Conservation (phyloP, 2,888 invertebrate species). For the Capitulum mitella region DNA sequence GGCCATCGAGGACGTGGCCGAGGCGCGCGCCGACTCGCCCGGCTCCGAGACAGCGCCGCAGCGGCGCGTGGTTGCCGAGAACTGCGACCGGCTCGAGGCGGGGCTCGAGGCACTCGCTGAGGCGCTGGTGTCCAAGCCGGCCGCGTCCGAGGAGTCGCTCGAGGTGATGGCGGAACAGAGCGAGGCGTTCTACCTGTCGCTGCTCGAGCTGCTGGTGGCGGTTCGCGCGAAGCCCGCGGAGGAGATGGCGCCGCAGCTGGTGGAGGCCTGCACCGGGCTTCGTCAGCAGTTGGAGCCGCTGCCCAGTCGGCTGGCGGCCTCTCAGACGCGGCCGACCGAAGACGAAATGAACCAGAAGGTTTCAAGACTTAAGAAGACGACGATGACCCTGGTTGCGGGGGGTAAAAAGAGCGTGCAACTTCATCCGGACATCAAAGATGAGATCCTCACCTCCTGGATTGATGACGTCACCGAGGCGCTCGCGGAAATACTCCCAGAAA, state of each 20-base stretch:
- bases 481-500: background rate
- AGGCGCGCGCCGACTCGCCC: background rate
- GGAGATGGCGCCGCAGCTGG: background rate
- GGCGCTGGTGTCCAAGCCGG: background rate
- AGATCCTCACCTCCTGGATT: background rate
- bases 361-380: background rate
- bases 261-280: background rate
- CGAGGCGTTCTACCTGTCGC: background rate
- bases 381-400: background rate
- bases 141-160: background rate
- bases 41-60: background rate
- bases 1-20: background rate
- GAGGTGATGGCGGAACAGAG: background rate
- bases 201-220: background rate
- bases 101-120: background rate
- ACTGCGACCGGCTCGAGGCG: background rate
- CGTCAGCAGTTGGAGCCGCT: background rate
- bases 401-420: background rate
- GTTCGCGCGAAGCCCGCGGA: background rate
- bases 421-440: background rate
- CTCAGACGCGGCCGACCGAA: background rate
- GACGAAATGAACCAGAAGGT: background rate
- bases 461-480: background rate
- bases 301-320: background rate
- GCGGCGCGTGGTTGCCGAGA: background rate